These are phyloP conservation scores for Sebastes taczanowskii DNA, from an alignment of 2,797 vertebrate genomes.

Conservation along the genomic window DNA sequence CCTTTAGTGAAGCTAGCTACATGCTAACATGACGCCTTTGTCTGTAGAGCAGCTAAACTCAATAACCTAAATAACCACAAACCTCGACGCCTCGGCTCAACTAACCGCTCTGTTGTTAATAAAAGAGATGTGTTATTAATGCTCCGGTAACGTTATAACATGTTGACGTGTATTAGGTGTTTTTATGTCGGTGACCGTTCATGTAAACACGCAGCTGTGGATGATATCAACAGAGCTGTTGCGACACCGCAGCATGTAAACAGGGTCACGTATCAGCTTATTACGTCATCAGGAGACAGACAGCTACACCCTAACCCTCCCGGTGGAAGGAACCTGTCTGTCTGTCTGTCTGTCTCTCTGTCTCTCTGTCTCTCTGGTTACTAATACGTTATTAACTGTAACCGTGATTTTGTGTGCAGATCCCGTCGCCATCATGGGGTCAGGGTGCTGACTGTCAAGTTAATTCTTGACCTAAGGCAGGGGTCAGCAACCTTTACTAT, in stretches of 20 bases:
- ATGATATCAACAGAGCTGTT: neutral
- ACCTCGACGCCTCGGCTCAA: neutral
- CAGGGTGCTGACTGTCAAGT: too few species aligned
- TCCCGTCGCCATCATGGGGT: too few species aligned
- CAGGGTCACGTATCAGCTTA: neutral
- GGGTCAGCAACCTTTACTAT: too few species aligned
- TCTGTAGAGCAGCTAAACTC: neutral
- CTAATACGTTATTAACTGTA: too few species aligned
- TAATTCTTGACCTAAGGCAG: too few species aligned
- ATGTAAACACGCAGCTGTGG: neutral
- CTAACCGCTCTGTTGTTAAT: neutral
- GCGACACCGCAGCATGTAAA: constrained; percentile 26
- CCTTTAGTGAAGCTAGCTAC: neutral
- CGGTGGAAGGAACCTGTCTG: neutral
- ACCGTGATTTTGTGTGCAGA: too few species aligned
- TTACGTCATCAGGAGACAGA: neutral
- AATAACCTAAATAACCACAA: neutral
- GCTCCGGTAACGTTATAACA: too few species aligned
- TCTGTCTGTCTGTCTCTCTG: too few species aligned
- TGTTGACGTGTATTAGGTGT: neutral
- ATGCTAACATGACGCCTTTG: neutral
- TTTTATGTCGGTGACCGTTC: too few species aligned
- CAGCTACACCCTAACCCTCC: neutral
- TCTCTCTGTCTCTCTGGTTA: too few species aligned
- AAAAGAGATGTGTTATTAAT: neutral